A percentile compares a stretch with the other conserved stretches of the same genome.
Conservation (phyloP, 2,113 vertebrate genomes). For the Pseudonaja textilis region DNA sequence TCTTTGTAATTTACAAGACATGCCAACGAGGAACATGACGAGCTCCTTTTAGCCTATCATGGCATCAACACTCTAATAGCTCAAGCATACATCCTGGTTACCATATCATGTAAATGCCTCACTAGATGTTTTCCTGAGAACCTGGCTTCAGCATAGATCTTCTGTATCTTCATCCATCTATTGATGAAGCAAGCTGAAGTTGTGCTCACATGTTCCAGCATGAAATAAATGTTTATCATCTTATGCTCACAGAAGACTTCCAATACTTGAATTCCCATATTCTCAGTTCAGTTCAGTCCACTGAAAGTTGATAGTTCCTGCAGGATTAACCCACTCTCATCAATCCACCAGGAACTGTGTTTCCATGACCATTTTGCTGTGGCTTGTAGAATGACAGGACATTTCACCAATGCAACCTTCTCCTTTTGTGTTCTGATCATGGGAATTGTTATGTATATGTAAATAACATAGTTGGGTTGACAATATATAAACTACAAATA, state of each 20-base stretch:
- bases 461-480: no score
- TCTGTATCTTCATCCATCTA: not conserved
- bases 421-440: not conserved
- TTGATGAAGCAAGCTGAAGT: not conserved
- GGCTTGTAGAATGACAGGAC: not conserved
- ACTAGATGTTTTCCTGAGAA: not conserved
- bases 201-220: not conserved
- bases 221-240: not conserved
- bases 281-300: not conserved
- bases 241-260: not conserved
- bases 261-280: not conserved
- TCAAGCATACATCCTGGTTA: not conserved
- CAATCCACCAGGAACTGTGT: not conserved
- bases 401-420: not conserved
- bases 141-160: not conserved
- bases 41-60: constrained; percentile 64
- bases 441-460: no score
- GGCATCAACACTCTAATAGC: constrained; percentile 44
- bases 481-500: no score
- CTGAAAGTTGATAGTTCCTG: not conserved
- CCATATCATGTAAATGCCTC: not conserved
- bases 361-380: not conserved
- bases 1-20: constrained; percentile 66
- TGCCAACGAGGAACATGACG: constrained; percentile 68
- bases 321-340: not conserved